Base-by-base conservation (phyloP, 2,888 invertebrate genomes). In the Nephrocerus scutellatus region DNA sequence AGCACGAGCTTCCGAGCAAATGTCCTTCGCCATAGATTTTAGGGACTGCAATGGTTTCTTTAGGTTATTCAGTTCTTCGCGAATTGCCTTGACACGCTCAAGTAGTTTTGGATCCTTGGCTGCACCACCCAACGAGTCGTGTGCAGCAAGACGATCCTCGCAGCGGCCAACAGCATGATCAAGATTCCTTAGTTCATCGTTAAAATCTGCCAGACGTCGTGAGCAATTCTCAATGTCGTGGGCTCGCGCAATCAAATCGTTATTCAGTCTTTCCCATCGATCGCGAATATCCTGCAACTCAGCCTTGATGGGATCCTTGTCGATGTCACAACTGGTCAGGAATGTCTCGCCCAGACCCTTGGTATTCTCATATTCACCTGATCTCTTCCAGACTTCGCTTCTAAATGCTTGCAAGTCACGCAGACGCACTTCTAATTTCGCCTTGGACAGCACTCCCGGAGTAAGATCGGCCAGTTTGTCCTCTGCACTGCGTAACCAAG, bases 301-400 rank as follows among this genome's bases (percentile, higher is more conserved):
- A 25, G 79, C 80, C 59, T 87, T 82, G 2, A 96, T 86, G 3
- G 85, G 78, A 31, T 92, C 91, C 60, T 92, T 89, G 59, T 95
- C 93, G 34, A 84, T 80, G 60, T 95, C 93, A 52, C 92, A 92
- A 30, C 86, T 78, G 0, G 80, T 78, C 34, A 93, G 75, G 72
- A 95, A 88, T 0, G 87, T 82, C 55, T 92, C 91, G 2, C 93
- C 93, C 4, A 88, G 71, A 0, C 82, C 81, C 59, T 81, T 80
- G 50, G 86, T 84, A 64, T 86, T 88, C 57, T 95, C 95, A 56
- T 84, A 92, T 67, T 95, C 95, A 8, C 91, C 91, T 10, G 89
- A 86, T 57, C 74, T 87, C 65, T 91, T 89, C 83, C 91, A 87
- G 1, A 93, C 82, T 55, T 95, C 95, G 57, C 91, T 92, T 53